Conservation (phyloP, 2,113 vertebrate genomes). For the Cyanistes caeruleus region DNA sequence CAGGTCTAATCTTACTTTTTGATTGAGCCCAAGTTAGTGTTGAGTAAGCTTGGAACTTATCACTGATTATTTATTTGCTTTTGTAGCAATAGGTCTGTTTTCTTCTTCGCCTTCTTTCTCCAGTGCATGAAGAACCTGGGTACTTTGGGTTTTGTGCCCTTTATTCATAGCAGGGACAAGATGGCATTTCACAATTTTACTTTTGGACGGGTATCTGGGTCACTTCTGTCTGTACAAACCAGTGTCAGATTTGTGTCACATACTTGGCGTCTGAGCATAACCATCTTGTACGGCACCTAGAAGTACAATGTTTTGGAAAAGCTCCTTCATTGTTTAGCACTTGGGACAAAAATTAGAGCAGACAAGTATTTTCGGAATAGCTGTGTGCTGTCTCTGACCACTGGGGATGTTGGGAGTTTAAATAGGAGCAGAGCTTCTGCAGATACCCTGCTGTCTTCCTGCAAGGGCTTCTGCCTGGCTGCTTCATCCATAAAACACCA, state of each 20-base stretch:
- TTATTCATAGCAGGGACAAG: not conserved
- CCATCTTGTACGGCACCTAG: not conserved
- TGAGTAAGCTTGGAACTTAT: not conserved
- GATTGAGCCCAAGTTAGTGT: fast-evolving
- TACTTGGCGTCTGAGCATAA: not conserved
- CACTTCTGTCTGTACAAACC: not conserved
- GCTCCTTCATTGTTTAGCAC: not conserved
- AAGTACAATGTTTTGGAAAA: not conserved
- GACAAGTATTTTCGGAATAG: not conserved
- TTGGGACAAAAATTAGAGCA: not conserved
- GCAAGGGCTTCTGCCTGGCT: not conserved
- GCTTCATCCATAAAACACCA: not conserved
- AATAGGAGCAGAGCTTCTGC: not conserved
- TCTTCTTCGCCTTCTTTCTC: not conserved
- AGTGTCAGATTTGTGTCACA: not conserved
- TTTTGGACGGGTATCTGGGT: not conserved
- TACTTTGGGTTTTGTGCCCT: not conserved
- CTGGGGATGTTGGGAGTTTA: not conserved
- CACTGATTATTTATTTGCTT: not conserved
- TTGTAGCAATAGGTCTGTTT: not conserved
- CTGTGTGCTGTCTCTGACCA: not conserved
- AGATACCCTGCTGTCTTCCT: not conserved
- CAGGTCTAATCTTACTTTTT: not conserved
- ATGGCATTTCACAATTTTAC: not conserved
- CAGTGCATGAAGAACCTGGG: not conserved